phyloP scores from a whole-genome alignment of 2,888 invertebrate genomes.

The Hyles lineata region DNA sequence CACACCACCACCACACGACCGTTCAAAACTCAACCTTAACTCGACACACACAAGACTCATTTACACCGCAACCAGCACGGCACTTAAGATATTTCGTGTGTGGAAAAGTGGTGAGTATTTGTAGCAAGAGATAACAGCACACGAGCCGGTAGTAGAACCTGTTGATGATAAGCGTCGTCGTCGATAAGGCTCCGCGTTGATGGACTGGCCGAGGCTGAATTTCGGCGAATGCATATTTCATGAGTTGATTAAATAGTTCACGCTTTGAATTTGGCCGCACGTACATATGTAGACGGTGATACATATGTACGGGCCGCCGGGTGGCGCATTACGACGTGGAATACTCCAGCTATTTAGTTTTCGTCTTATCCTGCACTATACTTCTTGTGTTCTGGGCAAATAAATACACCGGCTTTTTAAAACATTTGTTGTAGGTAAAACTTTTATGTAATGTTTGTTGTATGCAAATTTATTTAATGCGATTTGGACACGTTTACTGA shows the following conservation, averaged over 20 bases:
- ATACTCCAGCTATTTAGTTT: slow-evolving; percentile 28
- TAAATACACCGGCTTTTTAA: slow-evolving; percentile 21
- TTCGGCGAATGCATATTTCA: slow-evolving; percentile 84
- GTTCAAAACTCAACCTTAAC: slow-evolving; percentile 43
- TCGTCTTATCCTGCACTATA: slow-evolving; percentile 28
- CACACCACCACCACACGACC: slow-evolving; percentile 44
- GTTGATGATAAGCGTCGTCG: slow-evolving; percentile 83
- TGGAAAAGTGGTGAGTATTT: slow-evolving; percentile 68
- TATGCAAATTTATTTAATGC: slow-evolving; percentile 18
- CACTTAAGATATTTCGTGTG: slow-evolving; percentile 53
- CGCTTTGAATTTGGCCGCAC: slow-evolving; percentile 70
- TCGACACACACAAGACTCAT: slow-evolving; percentile 37
- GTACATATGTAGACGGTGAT: slow-evolving; percentile 53
- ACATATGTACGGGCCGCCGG: slow-evolving; percentile 59
- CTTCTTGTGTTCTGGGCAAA: slow-evolving; percentile 22
- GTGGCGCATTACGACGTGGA: slow-evolving; percentile 50
- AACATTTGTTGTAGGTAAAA: slow-evolving; percentile 5
- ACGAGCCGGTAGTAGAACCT: slow-evolving; percentile 80
- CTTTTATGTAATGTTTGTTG: slow-evolving; percentile 21
- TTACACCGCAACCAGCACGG: slow-evolving; percentile 38
- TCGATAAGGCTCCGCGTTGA: slow-evolving; percentile 78
- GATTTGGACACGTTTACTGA: slow-evolving; percentile 1
- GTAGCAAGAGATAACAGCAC: slow-evolving; percentile 82
- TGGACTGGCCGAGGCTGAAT: slow-evolving; percentile 79
- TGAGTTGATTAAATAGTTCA: slow-evolving; percentile 84